Evolutionary conservation across 2,113 vertebrate species (phyloP).

Genomic region (Suricata suricatta): DNA sequence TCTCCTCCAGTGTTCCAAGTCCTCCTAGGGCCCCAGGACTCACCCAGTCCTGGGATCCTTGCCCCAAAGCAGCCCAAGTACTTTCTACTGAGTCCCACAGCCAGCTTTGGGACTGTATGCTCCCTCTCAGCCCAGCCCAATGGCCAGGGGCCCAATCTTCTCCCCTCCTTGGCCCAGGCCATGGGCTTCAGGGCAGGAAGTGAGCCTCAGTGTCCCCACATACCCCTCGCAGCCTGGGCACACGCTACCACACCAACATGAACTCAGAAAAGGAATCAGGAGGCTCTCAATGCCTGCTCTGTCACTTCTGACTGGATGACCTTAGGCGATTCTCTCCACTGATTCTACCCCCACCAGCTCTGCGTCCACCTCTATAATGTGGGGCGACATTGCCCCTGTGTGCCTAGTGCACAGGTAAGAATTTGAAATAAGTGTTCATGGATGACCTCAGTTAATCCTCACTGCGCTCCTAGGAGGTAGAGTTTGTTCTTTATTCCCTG

Average conservation of each 20-base stretch:
- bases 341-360: neutral
- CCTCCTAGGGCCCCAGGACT: neutral
- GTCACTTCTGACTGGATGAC: neutral
- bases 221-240: neutral
- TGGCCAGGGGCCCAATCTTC: neutral
- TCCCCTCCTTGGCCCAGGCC: neutral
- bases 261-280: neutral
- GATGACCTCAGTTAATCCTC: neutral
- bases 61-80: neutral
- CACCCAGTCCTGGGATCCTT: neutral
- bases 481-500: neutral
- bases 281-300: neutral
- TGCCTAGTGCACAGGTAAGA: neutral
- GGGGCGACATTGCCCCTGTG: neutral
- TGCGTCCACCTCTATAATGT: neutral
- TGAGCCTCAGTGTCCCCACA: fast-evolving
- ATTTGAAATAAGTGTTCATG: neutral
- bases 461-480: neutral
- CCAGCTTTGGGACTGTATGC: neutral
- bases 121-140: neutral
- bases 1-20: neutral
- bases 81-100: neutral
- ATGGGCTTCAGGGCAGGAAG: neutral
- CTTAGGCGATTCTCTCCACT: neutral
- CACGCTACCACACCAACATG: neutral